Evolutionary conservation across 1,140 invertebrate genomes (phyloP).

Genomic region (Neodiprion fabricii): DNA sequence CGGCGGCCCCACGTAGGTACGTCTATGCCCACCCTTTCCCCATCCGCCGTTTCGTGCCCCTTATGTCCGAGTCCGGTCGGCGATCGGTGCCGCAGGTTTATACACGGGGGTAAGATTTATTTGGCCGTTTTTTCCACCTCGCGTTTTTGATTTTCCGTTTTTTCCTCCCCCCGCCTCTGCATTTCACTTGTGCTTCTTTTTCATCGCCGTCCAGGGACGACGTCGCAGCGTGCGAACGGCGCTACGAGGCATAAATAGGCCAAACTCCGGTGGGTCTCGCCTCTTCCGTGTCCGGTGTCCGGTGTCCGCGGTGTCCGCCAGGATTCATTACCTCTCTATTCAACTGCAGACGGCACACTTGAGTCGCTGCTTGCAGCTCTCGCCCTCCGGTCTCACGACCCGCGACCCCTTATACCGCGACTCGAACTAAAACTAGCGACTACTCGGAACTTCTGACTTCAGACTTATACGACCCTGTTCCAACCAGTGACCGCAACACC

Average conservation of each 20-base stretch:
- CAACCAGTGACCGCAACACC: too few species aligned
- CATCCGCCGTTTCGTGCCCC: slow-evolving; percentile 32
- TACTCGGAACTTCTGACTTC: background rate
- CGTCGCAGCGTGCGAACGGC: background rate
- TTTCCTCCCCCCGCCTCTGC: background rate
- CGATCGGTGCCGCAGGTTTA: too few species aligned
- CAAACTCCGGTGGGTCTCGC: slow-evolving; percentile 44
- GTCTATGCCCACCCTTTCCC: slow-evolving; percentile 33
- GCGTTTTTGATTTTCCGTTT: slow-evolving; percentile 29
- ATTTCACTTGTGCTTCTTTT: background rate
- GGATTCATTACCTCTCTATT: slow-evolving; percentile 62
- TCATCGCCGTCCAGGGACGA: background rate
- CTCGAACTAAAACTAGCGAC: background rate
- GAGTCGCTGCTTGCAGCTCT: background rate
- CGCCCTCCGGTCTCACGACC: background rate
- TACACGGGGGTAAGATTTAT: slow-evolving; percentile 17
- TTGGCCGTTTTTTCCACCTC: slow-evolving; percentile 20
- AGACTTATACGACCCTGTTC: too few species aligned
- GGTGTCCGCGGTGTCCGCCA: slow-evolving; percentile 47
- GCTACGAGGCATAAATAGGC: background rate
- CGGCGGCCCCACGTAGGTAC: slow-evolving; percentile 30
- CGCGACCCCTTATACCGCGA: background rate
- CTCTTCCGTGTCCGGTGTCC: slow-evolving; percentile 53
- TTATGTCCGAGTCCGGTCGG: slow-evolving; percentile 26
- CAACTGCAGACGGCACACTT: slow-evolving; percentile 36